These are phyloP conservation scores for Crotophaga sulcirostris DNA, from an alignment of 2,113 vertebrate species.

Conservation along the genomic window DNA sequence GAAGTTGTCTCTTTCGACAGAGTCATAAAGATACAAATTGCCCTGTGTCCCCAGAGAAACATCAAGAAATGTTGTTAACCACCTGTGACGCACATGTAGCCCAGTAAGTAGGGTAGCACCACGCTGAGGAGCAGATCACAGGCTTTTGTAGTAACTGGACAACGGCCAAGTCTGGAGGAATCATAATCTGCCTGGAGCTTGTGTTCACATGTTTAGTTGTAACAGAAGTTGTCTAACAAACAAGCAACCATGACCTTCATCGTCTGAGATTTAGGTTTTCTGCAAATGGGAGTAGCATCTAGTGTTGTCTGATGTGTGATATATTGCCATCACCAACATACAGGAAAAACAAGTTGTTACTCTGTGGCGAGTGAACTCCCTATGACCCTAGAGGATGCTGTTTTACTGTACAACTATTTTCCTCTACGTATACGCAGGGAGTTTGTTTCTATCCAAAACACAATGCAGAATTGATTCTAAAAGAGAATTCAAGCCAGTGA, in stretches of 20 bases:
- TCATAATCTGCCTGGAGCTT: neutral
- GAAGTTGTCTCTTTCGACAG: neutral
- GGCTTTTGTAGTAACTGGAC: neutral
- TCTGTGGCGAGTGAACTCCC: neutral
- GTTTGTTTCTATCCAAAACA: neutral
- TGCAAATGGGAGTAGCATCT: neutral
- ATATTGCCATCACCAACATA: neutral
- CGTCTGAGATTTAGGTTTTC: neutral
- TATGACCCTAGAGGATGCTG: neutral
- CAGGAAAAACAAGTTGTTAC: neutral
- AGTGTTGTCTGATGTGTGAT: fast-evolving
- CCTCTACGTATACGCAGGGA: neutral
- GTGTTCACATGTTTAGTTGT: neutral
- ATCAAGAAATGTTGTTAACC: neutral
- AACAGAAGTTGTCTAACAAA: neutral
- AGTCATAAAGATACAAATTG: neutral
- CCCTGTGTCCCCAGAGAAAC: neutral
- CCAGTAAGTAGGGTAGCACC: neutral
- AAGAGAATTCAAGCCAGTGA: neutral
- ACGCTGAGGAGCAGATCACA: neutral
- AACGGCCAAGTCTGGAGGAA: neutral
- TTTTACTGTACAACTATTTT: neutral
- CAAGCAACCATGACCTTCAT: neutral
- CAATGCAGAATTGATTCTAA: neutral
- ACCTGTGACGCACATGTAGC: fast-evolving